A percentile compares a stretch with the other conserved stretches of the same genome.
These are phyloP conservation scores for Ispidina lecontei DNA, from an alignment of 2,797 vertebrate species.

Conservation along the genomic window DNA sequence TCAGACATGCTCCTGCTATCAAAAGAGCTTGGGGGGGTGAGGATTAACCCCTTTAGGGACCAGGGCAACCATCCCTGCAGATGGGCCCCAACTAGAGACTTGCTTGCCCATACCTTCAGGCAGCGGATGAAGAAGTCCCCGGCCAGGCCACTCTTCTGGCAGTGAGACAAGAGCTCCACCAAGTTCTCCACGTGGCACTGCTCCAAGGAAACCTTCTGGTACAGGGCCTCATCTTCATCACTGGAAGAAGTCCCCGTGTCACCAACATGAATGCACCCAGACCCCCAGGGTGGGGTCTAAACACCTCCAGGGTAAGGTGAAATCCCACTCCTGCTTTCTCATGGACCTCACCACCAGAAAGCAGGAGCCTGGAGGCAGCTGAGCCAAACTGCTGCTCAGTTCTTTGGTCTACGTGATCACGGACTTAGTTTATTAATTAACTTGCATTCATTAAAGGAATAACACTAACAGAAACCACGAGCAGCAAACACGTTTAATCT, in stretches of 20 bases:
- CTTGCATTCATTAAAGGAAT: neutral
- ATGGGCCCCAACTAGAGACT: neutral
- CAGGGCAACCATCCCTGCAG: neutral
- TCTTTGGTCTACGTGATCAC: neutral
- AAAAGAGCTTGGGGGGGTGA: neutral
- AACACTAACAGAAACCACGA: neutral
- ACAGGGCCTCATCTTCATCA: conserved; percentile 89
- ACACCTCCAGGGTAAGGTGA: neutral
- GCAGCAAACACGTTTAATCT: neutral
- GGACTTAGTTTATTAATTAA: conserved; percentile 18
- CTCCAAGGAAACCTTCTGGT: conserved; percentile 88
- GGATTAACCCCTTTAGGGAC: conserved; percentile 48
- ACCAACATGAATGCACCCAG: neutral
- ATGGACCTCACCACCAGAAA: neutral
- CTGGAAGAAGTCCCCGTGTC: conserved; percentile 60
- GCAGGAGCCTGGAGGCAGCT: neutral
- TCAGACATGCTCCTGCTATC: conserved; percentile 42
- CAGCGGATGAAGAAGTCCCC: conserved; percentile 92
- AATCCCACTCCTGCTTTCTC: neutral
- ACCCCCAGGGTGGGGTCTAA: neutral
- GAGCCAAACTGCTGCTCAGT: neutral
- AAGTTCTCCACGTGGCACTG: conserved; percentile 88
- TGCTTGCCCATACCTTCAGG: conserved; percentile 83
- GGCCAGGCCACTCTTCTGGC: conserved; percentile 85
- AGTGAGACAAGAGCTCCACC: conserved; percentile 83